phyloP scores from a whole-genome alignment of 2,113 vertebrate species.

The Pituophis catenifer region DNA sequence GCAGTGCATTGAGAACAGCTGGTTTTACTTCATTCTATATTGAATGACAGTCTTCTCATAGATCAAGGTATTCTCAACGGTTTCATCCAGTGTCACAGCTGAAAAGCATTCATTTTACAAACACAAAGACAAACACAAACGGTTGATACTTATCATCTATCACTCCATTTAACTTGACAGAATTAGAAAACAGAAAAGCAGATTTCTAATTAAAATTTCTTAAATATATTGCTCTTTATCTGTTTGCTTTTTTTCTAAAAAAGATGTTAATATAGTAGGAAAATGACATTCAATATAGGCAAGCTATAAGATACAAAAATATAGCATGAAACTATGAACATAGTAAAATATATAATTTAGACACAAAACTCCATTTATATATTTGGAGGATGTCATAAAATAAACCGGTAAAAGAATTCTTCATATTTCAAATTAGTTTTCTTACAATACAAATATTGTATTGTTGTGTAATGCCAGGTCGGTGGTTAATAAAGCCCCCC shows the following conservation, averaged over 20 bases:
- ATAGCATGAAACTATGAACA: background rate
- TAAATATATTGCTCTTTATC: background rate
- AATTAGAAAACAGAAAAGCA: too few relatives aligned
- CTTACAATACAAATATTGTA: background rate
- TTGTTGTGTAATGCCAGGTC: too few relatives aligned
- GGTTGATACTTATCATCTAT: too few relatives aligned
- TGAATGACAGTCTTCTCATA: background rate
- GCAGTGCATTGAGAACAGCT: background rate
- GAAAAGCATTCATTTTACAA: background rate
- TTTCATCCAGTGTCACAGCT: background rate
- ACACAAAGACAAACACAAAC: too few relatives aligned
- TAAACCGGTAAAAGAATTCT: background rate
- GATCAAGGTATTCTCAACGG: background rate
- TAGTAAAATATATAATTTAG: background rate
- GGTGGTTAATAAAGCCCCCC: too few relatives aligned
- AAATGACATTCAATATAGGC: background rate
- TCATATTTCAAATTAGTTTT: background rate
- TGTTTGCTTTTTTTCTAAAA: background rate
- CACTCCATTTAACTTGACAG: too few relatives aligned
- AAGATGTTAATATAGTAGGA: background rate
- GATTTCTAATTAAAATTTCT: background rate
- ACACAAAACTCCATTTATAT: slow-evolving; percentile 16
- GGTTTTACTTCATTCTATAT: background rate
- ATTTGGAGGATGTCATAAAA: slow-evolving; percentile 29
- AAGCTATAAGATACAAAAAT: slow-evolving; percentile 2